Evolutionary conservation across 2,113 vertebrate species (phyloP), one percentile per base, ranked within the genome.

Genomic region (Peromyscus californicus): DNA sequence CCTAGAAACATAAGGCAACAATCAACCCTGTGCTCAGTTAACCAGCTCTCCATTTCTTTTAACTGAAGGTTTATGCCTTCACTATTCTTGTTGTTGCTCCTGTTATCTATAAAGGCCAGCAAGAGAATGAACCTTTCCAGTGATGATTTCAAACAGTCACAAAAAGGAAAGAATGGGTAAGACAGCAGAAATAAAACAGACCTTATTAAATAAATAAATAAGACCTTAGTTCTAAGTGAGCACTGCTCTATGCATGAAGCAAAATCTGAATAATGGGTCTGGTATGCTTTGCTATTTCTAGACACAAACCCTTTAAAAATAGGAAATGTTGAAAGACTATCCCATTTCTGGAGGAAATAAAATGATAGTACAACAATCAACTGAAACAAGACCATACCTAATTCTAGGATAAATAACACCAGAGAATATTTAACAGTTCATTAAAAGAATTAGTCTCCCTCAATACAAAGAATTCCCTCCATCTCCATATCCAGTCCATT

Each of bases 1-100:
- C 98, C 99, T 99, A 98, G 94, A 98, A 99, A 98, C 69, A 98
- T 75, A 70, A 98, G 84, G 95, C 93, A 97, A 80, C 75, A 78
- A 88, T 97, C 95, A 97, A 72, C 78, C 82, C 89, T 85, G 86
- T 86, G 69, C 54, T 78, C 63, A 61, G 75, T 69, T 63, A 91
- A 61, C 92, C n/a, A 92, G 84, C 83, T 82, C 75, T 92, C 48
- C 54, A 61, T 70, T 90, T 93, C 59, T 92, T 76, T 36, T 91
- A 95, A 90, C 87, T 92, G 36, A 69, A 89, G 63, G 36, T 67
- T 67, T 85, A 84, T 31, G 70, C 11, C 21, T 42, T 85, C 42
- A n/a, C 51, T 78, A 29, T n/a, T 13, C 48, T 87, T 21, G 57
- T 79, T 61, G 45, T 74, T 74, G 65, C 16, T 36, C 65, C 51